phyloP scores from a whole-genome alignment of 2,113 vertebrate species.

The Nerophis ophidion region DNA sequence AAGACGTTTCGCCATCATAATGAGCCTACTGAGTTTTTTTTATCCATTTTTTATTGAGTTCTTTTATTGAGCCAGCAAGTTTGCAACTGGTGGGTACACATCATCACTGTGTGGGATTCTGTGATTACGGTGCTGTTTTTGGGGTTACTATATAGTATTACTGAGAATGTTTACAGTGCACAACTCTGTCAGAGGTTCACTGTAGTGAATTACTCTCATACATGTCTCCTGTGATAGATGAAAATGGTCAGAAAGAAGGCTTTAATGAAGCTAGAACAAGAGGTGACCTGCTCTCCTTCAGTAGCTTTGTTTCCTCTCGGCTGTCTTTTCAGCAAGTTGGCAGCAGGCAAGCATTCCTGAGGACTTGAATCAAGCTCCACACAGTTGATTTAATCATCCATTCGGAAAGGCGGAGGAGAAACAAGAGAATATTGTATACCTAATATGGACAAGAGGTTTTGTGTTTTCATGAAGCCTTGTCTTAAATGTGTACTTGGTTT shows the following conservation, averaged over 20 bases:
- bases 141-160: constrained; percentile 24
- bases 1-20: constrained; percentile 40
- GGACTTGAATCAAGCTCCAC: constrained; percentile 91
- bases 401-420: constrained; percentile 74
- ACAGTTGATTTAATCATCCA: constrained; percentile 97
- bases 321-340: constrained; percentile 83
- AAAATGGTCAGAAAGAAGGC: constrained; percentile 27
- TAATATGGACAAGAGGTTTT: constrained; percentile 97
- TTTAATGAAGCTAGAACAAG: constrained; percentile 42
- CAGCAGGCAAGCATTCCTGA: constrained; percentile 83
- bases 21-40: constrained; percentile 43
- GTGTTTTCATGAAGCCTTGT: constrained; percentile 48
- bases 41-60: constrained; percentile 21
- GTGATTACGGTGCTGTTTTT: constrained; percentile 45
- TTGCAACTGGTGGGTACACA: constrained; percentile 41
- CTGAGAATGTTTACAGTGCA: constrained; percentile 29
- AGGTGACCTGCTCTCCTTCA: constrained; percentile 47
- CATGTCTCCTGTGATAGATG: constrained; percentile 20
- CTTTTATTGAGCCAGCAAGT: constrained; percentile 28
- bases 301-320: constrained; percentile 76
- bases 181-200: constrained; percentile 20
- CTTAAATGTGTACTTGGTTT: constrained; percentile 38
- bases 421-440: constrained; percentile 83
- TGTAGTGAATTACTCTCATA: not conserved
- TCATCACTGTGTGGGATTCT: constrained; percentile 38